Conservation (phyloP, 2,888 invertebrate species). For the Ichneumoninae sp. region DNA sequence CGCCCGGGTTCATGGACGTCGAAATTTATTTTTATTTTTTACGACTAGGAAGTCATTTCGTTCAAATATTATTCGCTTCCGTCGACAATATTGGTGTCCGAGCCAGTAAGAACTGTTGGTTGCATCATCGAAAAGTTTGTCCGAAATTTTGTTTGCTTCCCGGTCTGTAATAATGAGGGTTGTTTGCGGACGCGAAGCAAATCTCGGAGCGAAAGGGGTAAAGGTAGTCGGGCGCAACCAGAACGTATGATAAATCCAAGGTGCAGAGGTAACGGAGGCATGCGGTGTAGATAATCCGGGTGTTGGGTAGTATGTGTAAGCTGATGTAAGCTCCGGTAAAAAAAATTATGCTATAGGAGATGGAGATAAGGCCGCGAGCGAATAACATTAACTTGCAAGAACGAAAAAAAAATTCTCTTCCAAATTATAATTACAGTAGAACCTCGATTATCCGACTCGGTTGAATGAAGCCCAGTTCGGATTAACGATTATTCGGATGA, state of each 20-base stretch:
- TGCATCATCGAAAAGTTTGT: neutral
- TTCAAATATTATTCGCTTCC: neutral
- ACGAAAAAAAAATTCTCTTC: neutral
- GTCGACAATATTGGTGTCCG: too few relatives aligned
- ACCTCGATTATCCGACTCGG: too few relatives aligned
- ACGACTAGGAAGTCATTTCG: neutral
- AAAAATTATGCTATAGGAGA: neutral
- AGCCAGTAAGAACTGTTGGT: neutral
- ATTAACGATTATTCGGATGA: too few relatives aligned
- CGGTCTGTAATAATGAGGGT: neutral
- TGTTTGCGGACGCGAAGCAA: neutral
- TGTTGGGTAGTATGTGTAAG: neutral
- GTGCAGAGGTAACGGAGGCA: conserved; percentile 36
- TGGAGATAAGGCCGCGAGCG: conserved; percentile 20
- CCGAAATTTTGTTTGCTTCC: neutral
- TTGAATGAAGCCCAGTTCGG: too few relatives aligned
- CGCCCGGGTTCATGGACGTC: too few relatives aligned
- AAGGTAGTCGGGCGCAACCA: neutral
- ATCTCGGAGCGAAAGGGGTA: neutral
- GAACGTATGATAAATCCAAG: conserved; percentile 23
- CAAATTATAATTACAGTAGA: neutral
- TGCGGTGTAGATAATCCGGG: conserved; percentile 31
- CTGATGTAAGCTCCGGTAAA: neutral
- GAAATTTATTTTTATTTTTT: neutral
- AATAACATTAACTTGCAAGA: neutral